Base-by-base conservation (phyloP, 2,888 invertebrate genomes). In the Sussaba pulchella region DNA sequence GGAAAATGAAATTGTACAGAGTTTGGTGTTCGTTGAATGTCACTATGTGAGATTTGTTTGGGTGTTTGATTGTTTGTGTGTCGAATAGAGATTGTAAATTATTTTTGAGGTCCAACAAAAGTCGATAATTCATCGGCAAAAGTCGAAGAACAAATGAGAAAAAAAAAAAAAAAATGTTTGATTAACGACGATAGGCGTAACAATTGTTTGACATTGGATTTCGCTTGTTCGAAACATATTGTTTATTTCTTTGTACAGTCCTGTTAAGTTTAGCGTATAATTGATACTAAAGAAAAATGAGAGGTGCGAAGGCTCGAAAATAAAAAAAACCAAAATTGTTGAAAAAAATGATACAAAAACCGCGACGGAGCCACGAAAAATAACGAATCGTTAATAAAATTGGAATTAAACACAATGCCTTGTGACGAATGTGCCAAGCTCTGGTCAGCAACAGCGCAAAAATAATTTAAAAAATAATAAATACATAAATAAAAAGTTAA, bases 371-470 rank as follows among this genome's bases (percentile, higher is more conserved):
- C 17, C 17, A 26, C 36, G 59, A 10, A 43, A 54, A 24, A 31
- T 36, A 47, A 43, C 45, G 41, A 39, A 24, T n/a, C n/a, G n/a
- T n/a, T n/a, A 66, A 43, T 1, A 43, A 54, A 8, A 31, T 61
- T 14, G 31, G 6, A 36, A 31, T 31, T 31, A 2, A 17, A 47
- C 39, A 67, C 39, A 41, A 39, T 50, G 52, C 39, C 41, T 52
- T 36, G 63, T 61, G 67, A 63, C 57, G 63, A 43, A 61, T 43
- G 45, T 73, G 72, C 67, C 45, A 61, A 45, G 45, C 59, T 45
- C 63, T 52, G 70, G 70, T 74, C 50, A 75, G 52, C 26, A 47
- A 54, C 69, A 69, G 78, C 84, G 83, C 84, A 70, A 52, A 59
- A 69, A 39, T 47, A 14, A 69, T 50, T 2, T 36, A 61, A 59